These are phyloP conservation scores for Harpegnathos saltator DNA, from an alignment of 1,140 invertebrate genomes.

Conservation along the genomic window DNA sequence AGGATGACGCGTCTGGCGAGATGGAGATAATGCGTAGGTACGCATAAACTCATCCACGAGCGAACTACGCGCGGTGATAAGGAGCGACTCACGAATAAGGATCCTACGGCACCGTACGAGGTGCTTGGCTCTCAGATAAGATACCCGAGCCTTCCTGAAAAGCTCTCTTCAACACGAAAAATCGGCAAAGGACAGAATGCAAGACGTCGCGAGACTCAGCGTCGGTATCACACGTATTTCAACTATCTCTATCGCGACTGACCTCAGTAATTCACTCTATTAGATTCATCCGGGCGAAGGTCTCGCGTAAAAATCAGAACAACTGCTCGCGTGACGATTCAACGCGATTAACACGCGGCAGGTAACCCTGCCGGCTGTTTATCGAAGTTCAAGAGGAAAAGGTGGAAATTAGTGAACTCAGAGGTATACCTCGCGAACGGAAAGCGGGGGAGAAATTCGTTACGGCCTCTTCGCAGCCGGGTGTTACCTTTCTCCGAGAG, in stretches of 20 bases:
- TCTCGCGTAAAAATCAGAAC: neutral
- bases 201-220: too few relatives aligned
- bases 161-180: neutral
- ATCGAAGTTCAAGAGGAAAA: conserved; percentile 37
- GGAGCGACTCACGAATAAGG: conserved; percentile 1
- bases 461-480: conserved; percentile 46
- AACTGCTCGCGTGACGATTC: neutral
- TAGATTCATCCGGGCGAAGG: too few relatives aligned
- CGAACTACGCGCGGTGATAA: conserved; percentile 54
- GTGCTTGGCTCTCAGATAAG: neutral
- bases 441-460: conserved; percentile 64
- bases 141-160: neutral
- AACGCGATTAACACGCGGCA: conserved; percentile 4
- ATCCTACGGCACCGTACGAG: neutral
- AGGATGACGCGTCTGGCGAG: conserved; percentile 60
- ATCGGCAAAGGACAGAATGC: neutral
- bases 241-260: neutral
- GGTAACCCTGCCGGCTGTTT: conserved; percentile 14
- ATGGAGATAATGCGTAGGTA: conserved; percentile 57
- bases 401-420: conserved; percentile 67
- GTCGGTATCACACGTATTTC: neutral
- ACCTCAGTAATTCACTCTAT: too few relatives aligned
- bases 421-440: conserved; percentile 45
- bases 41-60: neutral
- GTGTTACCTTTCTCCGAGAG: conserved; percentile 27